These are phyloP conservation scores for Pelodytes ibericus DNA, from an alignment of 2,797 vertebrate species.

Conservation along the genomic window DNA sequence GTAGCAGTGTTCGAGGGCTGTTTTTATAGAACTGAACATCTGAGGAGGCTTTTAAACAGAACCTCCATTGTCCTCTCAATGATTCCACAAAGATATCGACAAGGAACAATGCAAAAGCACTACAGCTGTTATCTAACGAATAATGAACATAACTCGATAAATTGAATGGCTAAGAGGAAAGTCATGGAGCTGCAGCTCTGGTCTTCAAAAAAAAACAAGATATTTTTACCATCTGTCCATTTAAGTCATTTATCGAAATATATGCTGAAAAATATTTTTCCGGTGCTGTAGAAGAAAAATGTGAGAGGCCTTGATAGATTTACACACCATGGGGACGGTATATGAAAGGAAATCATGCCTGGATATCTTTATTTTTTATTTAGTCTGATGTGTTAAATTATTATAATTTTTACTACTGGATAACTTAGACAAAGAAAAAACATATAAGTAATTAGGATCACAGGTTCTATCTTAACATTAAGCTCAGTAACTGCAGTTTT, in stretches of 20 bases:
- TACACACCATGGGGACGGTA: constrained; percentile 15
- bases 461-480: not conserved
- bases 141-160: constrained; percentile 60
- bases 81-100: constrained; percentile 51
- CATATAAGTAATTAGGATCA: constrained; percentile 38
- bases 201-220: constrained; percentile 58
- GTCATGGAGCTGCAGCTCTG: constrained; percentile 58
- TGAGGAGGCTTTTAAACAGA: constrained; percentile 53
- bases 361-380: constrained; percentile 38
- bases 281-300: constrained; percentile 27
- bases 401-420: constrained; percentile 19
- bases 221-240: constrained; percentile 57
- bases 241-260: constrained; percentile 61
- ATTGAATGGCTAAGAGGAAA: constrained; percentile 58
- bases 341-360: constrained; percentile 38
- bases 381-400: constrained; percentile 38
- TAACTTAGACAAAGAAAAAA: constrained; percentile 58
- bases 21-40: constrained; percentile 53
- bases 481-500: not conserved
- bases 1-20: constrained; percentile 30
- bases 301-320: constrained; percentile 37
- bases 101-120: constrained; percentile 54
- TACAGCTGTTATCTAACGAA: constrained; percentile 59
- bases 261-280: constrained; percentile 57
- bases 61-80: constrained; percentile 38